These are phyloP conservation scores for Toxostoma redivivum DNA, from an alignment of 2,113 vertebrate species.

Conservation along the genomic window DNA sequence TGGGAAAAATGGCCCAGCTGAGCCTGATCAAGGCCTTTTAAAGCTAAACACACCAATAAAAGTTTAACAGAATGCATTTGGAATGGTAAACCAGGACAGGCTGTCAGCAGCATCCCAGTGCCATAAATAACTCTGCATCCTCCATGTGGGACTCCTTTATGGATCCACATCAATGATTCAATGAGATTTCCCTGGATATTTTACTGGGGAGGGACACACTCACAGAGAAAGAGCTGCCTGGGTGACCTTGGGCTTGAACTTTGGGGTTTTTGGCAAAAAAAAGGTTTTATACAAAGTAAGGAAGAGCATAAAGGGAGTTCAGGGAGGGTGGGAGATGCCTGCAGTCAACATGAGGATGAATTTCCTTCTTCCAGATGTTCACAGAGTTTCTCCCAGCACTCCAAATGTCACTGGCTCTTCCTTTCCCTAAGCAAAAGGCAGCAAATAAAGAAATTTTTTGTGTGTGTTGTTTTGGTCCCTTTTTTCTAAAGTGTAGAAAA, in stretches of 20 bases:
- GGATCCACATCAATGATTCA: conserved; percentile 30
- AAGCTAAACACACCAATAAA: no score
- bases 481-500: background rate
- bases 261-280: background rate
- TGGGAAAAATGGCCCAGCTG: no score
- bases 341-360: background rate
- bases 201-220: background rate
- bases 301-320: background rate
- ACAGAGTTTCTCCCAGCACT: background rate
- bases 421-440: background rate
- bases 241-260: conserved; percentile 36
- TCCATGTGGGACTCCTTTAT: conserved; percentile 1
- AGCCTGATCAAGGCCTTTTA: no score
- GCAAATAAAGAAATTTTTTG: background rate
- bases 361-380: background rate
- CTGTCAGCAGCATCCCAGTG: background rate
- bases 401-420: background rate
- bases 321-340: background rate
- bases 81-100: no score
- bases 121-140: conserved; percentile 42
- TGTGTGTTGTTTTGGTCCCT: background rate
- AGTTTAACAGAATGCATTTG: no score
- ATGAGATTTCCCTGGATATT: conserved; percentile 25
- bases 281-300: background rate
- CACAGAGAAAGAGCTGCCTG: background rate